These are phyloP conservation scores for Oncopeltus fasciatus DNA, from an alignment of 1,140 invertebrate genomes.

Conservation along the genomic window DNA sequence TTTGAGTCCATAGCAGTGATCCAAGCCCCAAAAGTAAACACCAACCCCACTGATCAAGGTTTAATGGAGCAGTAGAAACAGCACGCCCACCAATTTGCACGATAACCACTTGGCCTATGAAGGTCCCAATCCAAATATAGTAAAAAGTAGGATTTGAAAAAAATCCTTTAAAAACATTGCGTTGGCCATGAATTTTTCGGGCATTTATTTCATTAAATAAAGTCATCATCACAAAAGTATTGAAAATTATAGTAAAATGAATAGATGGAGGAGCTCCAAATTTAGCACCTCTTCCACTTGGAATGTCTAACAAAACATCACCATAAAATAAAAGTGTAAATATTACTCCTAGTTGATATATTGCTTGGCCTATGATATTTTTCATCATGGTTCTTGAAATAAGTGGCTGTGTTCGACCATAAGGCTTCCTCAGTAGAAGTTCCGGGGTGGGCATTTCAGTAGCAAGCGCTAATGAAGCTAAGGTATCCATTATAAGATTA, in stretches of 20 bases:
- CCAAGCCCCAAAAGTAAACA: conserved; percentile 95
- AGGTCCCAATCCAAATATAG: conserved; percentile 90
- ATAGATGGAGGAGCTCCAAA: conserved; percentile 66
- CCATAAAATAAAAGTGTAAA: conserved; percentile 87
- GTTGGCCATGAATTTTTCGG: conserved; percentile 96
- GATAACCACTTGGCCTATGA: conserved; percentile 86
- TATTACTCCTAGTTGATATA: conserved; percentile 92
- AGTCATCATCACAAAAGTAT: conserved; percentile 99
- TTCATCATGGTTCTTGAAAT: conserved; percentile 99
- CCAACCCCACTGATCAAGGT: conserved; percentile 96
- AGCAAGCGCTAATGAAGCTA: conserved; percentile 93
- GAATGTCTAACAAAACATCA: conserved; percentile 80
- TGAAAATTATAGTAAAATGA: conserved; percentile 99
- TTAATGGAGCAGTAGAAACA: conserved; percentile 82
- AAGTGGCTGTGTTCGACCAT: conserved; percentile 94
- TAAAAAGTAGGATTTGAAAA: conserved; percentile 98
- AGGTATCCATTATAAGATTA: conserved; percentile 98
- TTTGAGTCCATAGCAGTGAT: conserved; percentile 91
- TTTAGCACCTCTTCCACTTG: conserved; percentile 60
- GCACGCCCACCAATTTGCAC: conserved; percentile 94
- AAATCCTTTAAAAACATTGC: conserved; percentile 93
- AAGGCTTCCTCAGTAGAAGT: conserved; percentile 86
- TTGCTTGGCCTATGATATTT: conserved; percentile 92
- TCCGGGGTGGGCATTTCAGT: conserved; percentile 96
- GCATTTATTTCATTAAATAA: conserved; percentile 99